These are phyloP conservation scores for Rhabdornis inornatus DNA, from an alignment of 2,113 vertebrate species.

Conservation along the genomic window DNA sequence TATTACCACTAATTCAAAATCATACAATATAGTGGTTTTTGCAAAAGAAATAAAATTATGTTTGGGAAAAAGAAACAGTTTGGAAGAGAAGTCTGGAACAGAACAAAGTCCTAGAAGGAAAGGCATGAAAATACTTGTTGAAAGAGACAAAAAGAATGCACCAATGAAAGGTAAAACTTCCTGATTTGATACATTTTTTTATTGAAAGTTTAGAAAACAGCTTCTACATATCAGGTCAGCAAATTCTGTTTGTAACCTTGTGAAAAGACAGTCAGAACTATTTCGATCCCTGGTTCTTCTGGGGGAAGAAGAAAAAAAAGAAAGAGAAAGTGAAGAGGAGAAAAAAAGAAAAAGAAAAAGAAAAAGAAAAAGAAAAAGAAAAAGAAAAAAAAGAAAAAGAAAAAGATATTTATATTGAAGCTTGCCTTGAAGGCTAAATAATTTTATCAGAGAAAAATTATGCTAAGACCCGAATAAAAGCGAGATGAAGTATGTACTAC, in stretches of 20 bases:
- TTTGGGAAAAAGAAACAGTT: not conserved
- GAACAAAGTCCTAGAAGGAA: not conserved
- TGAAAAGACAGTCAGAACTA: not conserved
- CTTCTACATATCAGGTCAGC: not conserved
- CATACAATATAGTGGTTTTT: not conserved
- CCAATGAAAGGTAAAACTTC: not conserved
- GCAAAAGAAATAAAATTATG: not conserved
- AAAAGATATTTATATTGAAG: not conserved
- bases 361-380: accelerated
- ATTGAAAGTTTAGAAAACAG: not conserved
- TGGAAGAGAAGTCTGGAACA: not conserved
- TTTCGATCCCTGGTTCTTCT: not conserved
- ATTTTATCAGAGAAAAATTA: not conserved
- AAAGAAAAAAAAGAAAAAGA: accelerated
- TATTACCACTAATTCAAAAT: not conserved
- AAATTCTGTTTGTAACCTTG: not conserved
- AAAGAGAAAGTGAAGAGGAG: no score
- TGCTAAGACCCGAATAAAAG: not conserved
- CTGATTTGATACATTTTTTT: not conserved
- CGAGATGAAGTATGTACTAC: not conserved
- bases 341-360: not conserved
- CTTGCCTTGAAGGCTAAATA: not conserved
- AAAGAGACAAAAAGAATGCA: not conserved
- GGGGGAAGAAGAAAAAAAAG: accelerated
- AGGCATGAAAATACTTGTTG: not conserved